phyloP scores from a whole-genome alignment of 2,797 vertebrate species.

The Siniperca undulata region DNA sequence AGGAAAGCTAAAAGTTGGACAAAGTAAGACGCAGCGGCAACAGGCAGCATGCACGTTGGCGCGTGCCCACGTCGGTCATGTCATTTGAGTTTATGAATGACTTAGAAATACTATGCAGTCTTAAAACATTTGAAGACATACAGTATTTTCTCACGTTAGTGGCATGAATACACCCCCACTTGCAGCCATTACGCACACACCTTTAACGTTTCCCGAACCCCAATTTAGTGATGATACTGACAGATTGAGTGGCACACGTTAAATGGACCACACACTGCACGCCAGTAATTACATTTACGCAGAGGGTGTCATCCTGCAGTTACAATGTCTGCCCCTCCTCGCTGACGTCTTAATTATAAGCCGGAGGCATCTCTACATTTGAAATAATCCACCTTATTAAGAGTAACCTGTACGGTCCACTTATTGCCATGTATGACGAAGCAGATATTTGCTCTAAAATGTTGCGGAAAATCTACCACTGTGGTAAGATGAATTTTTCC shows the following conservation, averaged over 20 bases:
- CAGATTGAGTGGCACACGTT: not conserved
- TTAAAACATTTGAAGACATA: not conserved
- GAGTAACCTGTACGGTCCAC: not conserved
- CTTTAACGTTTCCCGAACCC: not conserved
- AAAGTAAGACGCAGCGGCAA: no score
- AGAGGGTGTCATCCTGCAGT: conserved; percentile 19
- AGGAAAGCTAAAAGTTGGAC: no score
- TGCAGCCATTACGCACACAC: conserved; percentile 6
- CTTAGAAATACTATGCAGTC: not conserved
- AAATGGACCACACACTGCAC: conserved; percentile 55
- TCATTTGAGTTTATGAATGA: not conserved
- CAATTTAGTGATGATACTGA: not conserved
- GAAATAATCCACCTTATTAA: conserved; percentile 1
- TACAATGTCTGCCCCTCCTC: conserved; percentile 10
- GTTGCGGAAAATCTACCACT: not conserved
- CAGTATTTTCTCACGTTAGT: not conserved
- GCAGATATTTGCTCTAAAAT: not conserved
- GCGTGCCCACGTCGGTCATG: not conserved
- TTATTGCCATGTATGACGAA: fast-evolving
- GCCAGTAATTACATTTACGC: conserved; percentile 47
- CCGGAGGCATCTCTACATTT: conserved; percentile 4
- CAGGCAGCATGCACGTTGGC: no score
- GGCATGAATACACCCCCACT: not conserved
- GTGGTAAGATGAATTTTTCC: no score
- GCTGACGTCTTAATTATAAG: conserved; percentile 34